Conservation (phyloP, 2,888 invertebrate species). For the Scaptomyza flava region DNA sequence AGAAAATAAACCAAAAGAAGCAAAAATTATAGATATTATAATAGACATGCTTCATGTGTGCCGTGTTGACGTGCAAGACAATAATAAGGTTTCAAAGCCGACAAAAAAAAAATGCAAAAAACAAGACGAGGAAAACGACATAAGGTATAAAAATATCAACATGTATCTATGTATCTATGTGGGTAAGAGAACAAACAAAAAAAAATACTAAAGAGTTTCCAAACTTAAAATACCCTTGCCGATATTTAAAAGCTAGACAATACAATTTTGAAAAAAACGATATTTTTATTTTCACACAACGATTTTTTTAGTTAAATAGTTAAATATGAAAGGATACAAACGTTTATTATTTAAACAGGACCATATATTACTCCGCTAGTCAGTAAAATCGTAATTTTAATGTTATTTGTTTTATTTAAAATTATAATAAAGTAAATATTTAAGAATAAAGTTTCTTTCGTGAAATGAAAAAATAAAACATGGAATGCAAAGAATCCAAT, state of each 20-base stretch:
- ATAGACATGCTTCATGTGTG: conserved; percentile 57
- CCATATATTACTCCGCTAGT: too few relatives aligned
- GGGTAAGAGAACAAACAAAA: not conserved
- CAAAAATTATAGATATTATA: conserved; percentile 54
- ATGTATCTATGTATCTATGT: not conserved
- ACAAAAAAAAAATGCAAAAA: conserved; percentile 2
- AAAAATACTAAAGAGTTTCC: not conserved
- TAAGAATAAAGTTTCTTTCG: too few relatives aligned
- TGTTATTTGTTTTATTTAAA: too few relatives aligned
- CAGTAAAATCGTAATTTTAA: too few relatives aligned
- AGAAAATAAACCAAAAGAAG: conserved; percentile 17
- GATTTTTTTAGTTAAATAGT: too few relatives aligned
- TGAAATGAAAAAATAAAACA: too few relatives aligned
- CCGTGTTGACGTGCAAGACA: conserved; percentile 53
- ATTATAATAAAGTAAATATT: too few relatives aligned
- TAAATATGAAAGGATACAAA: too few relatives aligned
- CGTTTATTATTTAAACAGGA: too few relatives aligned
- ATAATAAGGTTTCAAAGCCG: conserved; percentile 54
- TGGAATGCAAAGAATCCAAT: too few relatives aligned
- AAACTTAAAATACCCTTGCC: conserved; percentile 2
- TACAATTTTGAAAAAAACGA: too few relatives aligned
- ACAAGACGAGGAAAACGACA: conserved; percentile 7
- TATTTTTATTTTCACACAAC: too few relatives aligned
- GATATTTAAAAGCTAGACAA: not conserved
- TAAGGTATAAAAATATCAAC: conserved; percentile 28